Evolutionary conservation across 2,113 vertebrate species (phyloP), one percentile per base, ranked within the genome.

Genomic region (Phycodurus eques): DNA sequence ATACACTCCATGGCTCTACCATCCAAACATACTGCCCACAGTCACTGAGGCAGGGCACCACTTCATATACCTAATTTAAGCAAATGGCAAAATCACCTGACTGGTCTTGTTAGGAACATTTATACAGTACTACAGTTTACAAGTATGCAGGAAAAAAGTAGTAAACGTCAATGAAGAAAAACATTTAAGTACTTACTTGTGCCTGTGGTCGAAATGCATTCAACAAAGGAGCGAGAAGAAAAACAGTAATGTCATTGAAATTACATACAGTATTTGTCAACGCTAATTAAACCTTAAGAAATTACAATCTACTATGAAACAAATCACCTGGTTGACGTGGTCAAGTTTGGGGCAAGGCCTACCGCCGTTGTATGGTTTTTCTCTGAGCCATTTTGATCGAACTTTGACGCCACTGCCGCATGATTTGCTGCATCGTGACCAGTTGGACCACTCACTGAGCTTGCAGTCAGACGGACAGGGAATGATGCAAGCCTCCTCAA

Each of bases 381-480:
- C 98, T n/a, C 98, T 85, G 1, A 99, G 94, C 98, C 98, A 99
- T 84, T 99, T 99, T 20, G 98, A 99, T 0, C 98, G 94, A 71
- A 99, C 98, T 68, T 99, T 99, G 74, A 99, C 97, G 0, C 98
- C 98, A 3, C 97, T 99, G 27, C 98, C 98, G 3, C 98, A 99
- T 9, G 98, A 98, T 81, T 98, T 99, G 54, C 97, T 99, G 77
- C 98, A 99, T 64, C 98, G 95, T 0, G 98, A 99, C 98, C 98
- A 99, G 83, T 96, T 99, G 88, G 98, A 99, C 98, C 98, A 99
- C 68, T 99, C 98, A 1, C 98, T 99, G 72, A 99, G 95, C 73
- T 99, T 99, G 88, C 98, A 99, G 89, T 99, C 98, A 0, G 98
- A 98, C 0, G 98, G 98, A 63, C 98, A 99, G 4, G 97, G 95